Evolutionary conservation across 2,888 invertebrate genomes (phyloP).

Genomic region (Chrysopilus asiliformis): DNA sequence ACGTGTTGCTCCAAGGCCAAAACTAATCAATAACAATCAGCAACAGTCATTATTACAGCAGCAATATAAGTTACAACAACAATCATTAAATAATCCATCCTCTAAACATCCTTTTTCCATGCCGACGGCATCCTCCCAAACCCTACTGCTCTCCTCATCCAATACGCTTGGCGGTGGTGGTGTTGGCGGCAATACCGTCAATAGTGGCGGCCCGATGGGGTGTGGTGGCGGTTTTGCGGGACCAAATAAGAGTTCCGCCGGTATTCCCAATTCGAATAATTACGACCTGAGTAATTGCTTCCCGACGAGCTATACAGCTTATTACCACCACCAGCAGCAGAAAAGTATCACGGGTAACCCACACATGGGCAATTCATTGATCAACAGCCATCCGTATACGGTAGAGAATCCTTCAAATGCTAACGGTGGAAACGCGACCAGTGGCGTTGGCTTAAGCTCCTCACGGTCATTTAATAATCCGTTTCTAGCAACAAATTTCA

Average conservation of each 20-base stretch:
- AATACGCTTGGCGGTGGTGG: constrained; percentile 7
- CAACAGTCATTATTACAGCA: constrained; percentile 14
- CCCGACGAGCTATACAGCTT: constrained; percentile 33
- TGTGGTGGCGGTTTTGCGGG: neutral
- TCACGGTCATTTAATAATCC: constrained; percentile 20
- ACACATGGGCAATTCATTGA: constrained; percentile 18
- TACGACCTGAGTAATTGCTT: constrained; percentile 33
- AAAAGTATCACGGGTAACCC: constrained; percentile 7
- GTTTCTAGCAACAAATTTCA: constrained; percentile 29
- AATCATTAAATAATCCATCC: constrained; percentile 7
- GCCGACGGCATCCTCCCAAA: constrained; percentile 10
- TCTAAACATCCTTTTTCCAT: constrained; percentile 9
- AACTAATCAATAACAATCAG: constrained; percentile 22
- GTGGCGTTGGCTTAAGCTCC: neutral
- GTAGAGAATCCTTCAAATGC: too few relatives aligned
- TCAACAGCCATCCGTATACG: constrained; percentile 28
- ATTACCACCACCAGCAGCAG: constrained; percentile 29
- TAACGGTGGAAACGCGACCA: too few relatives aligned
- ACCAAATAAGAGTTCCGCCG: neutral
- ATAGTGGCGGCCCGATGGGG: constrained; percentile 23
- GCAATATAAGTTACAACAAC: constrained; percentile 12
- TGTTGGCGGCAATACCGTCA: constrained; percentile 6
- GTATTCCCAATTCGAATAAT: constrained; percentile 23
- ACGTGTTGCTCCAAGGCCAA: constrained; percentile 35
- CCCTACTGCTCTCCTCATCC: constrained; percentile 11